Base-by-base conservation (phyloP, 2,888 invertebrate genomes). In the Hybos culiciformis region DNA sequence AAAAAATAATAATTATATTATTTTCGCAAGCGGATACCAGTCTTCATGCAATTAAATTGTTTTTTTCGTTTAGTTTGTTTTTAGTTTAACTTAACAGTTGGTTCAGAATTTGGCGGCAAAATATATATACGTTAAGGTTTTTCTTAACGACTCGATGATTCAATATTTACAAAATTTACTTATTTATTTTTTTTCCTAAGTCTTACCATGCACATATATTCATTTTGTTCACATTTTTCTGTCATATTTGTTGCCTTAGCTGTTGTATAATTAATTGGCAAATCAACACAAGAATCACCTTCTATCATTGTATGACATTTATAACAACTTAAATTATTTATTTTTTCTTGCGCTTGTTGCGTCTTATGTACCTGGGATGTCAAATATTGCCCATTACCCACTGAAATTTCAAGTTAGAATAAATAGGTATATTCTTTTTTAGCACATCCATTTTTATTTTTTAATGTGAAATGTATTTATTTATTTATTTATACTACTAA, bases 281-380 rank as follows among this genome's bases (percentile, higher is more conserved):
- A 66, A 56, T 81, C 77, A 5, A 78, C 73, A 54, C 87, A 87
- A 39, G 70, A 70, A 48, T 81, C 80, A 6, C 80, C 83, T 31
- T 81, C 77, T 6, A 75, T 74, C 68, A 85, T 80, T 0, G 84
- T 83, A 53, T 83, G 76, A 61, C 88, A 88, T 51, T 75, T 73
- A 66, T 83, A 85, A 65, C 88, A 88, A 74, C 79, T 83, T 42
- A 87, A 70, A 60, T 85, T 82, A 63, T 84, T 83, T 53, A 62
- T 54, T 50, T 81, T 80, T 57, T 83, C 77, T 21, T 78, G 77
- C 19, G 87, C 86, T 31, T 80, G 84, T 49, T 81, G 80, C 1
- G 87, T 88, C 54, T 80, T 78, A 66, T 86, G 85, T 43, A 76
- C 74, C 51, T 77, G 75, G 60, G 73, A 77, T 5, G 74, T 69